Conservation (phyloP, 64 coral and sea anemone genomes). For the Cladopsammia gracilis region DNA sequence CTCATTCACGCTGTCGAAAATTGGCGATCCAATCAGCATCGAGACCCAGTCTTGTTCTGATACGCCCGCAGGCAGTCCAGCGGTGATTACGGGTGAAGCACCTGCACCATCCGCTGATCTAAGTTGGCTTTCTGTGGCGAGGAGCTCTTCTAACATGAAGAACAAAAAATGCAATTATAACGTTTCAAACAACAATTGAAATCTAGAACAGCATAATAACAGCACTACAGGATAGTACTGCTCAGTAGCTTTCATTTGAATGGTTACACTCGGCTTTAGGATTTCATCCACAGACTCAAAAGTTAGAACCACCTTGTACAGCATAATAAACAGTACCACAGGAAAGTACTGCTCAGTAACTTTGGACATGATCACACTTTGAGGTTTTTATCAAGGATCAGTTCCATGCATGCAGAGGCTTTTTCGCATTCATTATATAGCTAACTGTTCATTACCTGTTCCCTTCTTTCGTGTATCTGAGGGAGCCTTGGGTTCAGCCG, state of each 20-base stretch:
- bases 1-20: slow-evolving; percentile 96
- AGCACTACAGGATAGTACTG: background rate
- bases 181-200: too few species aligned
- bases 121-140: background rate
- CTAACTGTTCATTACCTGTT: slow-evolving; percentile 2
- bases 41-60: slow-evolving; percentile 96
- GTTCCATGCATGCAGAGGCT: too few species aligned
- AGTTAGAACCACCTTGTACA: too few species aligned
- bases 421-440: background rate
- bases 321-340: too few species aligned
- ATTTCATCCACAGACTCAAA: too few species aligned
- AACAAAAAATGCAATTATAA: background rate
- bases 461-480: slow-evolving; percentile 26
- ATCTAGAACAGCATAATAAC: too few species aligned
- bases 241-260: too few species aligned
- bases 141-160: background rate
- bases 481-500: slow-evolving; percentile 61
- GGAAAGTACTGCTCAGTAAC: too few species aligned
- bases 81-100: slow-evolving; percentile 41
- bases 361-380: too few species aligned
- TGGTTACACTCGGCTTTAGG: too few species aligned
- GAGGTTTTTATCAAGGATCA: too few species aligned
- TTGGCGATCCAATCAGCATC: slow-evolving; percentile 90
- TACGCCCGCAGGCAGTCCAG: slow-evolving; percentile 76
- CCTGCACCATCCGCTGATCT: slow-evolving; percentile 35